Percentiles rank a stretch among this genome's conserved stretches.
Evolutionary conservation across 2,797 vertebrate genomes (phyloP).

Genomic region (Tokudaia muenninki): DNA sequence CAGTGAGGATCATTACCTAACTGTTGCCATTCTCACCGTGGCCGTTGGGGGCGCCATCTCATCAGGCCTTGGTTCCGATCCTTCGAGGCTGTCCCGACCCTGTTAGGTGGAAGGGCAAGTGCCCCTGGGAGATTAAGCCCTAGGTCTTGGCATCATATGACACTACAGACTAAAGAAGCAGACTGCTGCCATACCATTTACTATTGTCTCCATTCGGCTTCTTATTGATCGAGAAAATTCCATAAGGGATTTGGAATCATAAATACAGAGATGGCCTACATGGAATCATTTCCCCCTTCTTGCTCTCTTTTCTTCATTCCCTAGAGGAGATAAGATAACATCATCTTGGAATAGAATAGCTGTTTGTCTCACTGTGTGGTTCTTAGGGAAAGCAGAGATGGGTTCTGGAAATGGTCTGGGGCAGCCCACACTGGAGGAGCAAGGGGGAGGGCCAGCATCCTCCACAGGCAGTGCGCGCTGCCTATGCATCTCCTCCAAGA

Average conservation of each 20-base stretch:
- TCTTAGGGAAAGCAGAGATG: conserved; percentile 51
- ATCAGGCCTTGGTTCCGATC: neutral
- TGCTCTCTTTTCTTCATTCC: neutral
- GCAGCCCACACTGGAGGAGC: neutral
- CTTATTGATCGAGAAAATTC: conserved; percentile 15
- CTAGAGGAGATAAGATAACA: conserved; percentile 10
- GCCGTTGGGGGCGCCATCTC: neutral
- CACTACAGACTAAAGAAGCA: neutral
- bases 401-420: conserved; percentile 45
- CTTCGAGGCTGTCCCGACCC: neutral
- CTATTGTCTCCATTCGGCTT: conserved; percentile 59
- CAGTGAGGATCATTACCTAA: neutral
- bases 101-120: neutral
- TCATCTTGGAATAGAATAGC: conserved; percentile 38
- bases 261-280: neutral
- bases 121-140: neutral
- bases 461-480: conserved; percentile 31
- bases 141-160: neutral
- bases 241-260: conserved; percentile 42
- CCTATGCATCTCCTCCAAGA: conserved; percentile 63
- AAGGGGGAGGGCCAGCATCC: conserved; percentile 18
- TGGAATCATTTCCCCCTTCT: conserved; percentile 20
- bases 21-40: conserved; percentile 17
- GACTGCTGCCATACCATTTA: neutral
- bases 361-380: conserved; percentile 62